phyloP scores from a whole-genome alignment of 2,113 vertebrate genomes.

The Vulpes vulpes region DNA sequence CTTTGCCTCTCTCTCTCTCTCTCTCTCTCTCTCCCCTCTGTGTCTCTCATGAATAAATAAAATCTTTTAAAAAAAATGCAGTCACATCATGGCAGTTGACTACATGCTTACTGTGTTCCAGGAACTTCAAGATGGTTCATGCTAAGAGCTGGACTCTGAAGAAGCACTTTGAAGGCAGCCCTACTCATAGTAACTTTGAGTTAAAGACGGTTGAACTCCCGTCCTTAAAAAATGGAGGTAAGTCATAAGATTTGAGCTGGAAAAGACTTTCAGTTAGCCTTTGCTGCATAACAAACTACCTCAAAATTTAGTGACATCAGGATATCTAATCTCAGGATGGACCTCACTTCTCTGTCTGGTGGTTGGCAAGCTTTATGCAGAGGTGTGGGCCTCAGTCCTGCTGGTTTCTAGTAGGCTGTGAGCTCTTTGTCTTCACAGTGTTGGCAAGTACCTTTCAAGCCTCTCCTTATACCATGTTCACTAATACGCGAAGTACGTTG shows the following conservation, averaged over 20 bases:
- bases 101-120: conserved; percentile 5
- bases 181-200: conserved; percentile 90
- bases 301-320: background rate
- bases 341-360: background rate
- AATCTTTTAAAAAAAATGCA: background rate
- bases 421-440: background rate
- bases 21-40: too few species aligned
- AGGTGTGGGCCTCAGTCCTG: background rate
- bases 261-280: background rate
- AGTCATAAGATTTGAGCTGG: conserved; percentile 23
- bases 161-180: conserved; percentile 91
- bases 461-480: background rate
- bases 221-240: conserved; percentile 92
- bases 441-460: background rate
- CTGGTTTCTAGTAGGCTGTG: background rate
- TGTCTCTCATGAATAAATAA: too few species aligned
- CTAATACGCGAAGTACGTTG: background rate
- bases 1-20: too few species aligned
- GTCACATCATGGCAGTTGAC: background rate
- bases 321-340: background rate
- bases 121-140: conserved; percentile 86
- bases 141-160: conserved; percentile 91
- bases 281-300: background rate
- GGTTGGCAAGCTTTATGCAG: background rate
- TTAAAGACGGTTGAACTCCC: conserved; percentile 90